Percentiles rank a stretch among this genome's conserved stretches.
These are phyloP conservation scores for Lagorchestes hirsutus DNA, from an alignment of 2,797 vertebrate species.

Conservation along the genomic window DNA sequence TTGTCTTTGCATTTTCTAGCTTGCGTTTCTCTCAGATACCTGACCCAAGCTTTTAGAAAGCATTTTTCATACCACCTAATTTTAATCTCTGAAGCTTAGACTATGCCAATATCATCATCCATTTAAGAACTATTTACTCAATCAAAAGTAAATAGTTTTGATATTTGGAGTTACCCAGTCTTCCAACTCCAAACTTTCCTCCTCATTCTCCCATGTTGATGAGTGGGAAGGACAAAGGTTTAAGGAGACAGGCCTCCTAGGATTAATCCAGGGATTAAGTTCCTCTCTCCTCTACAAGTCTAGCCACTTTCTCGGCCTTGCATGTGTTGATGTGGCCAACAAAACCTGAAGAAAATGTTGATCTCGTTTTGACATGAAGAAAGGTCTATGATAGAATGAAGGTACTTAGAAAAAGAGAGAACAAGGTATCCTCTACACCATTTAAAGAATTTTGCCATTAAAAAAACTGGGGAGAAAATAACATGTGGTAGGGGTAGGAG, in stretches of 20 bases:
- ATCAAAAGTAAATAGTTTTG: background rate
- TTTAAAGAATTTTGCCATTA: background rate
- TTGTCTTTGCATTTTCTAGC: background rate
- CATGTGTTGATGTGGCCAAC: background rate
- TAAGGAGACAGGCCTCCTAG: background rate
- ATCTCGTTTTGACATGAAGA: background rate
- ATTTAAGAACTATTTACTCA: background rate
- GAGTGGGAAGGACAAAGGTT: background rate
- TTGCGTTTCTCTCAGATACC: background rate
- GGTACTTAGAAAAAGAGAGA: background rate
- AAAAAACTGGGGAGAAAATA: background rate
- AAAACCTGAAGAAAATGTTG: background rate
- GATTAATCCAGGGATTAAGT: background rate
- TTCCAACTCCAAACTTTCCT: background rate
- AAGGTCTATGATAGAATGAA: background rate
- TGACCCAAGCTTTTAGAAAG: background rate
- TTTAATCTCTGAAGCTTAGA: background rate
- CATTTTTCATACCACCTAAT: background rate
- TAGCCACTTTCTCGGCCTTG: background rate
- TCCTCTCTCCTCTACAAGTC: background rate
- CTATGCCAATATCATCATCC: background rate
- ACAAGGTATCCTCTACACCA: background rate
- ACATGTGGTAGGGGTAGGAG: background rate
- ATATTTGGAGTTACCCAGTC: background rate
- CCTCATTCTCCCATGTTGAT: background rate